These are phyloP conservation scores for Grus americana DNA, from an alignment of 2,113 vertebrate species.

Conservation along the genomic window DNA sequence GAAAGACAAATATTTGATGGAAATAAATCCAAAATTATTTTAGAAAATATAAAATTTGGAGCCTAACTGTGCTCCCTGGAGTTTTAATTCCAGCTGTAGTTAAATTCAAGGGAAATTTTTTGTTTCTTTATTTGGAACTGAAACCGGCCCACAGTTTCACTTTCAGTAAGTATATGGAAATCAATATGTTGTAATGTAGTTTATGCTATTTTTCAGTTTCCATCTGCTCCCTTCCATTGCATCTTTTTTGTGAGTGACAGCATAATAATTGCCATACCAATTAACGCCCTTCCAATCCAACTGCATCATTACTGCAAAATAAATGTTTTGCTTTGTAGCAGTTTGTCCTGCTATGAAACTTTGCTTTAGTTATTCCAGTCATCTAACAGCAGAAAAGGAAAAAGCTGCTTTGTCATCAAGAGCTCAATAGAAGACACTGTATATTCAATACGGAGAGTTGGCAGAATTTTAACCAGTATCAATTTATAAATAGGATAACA, in stretches of 20 bases:
- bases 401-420: slow-evolving; percentile 61
- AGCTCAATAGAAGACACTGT: slow-evolving; percentile 43
- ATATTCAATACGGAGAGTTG: slow-evolving; percentile 4
- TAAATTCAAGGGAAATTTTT: neutral
- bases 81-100: neutral
- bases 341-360: slow-evolving; percentile 57
- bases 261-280: slow-evolving; percentile 43
- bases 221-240: slow-evolving; percentile 52
- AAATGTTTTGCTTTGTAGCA: slow-evolving; percentile 55
- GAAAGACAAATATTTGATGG: neutral
- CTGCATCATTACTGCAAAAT: slow-evolving; percentile 26
- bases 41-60: neutral
- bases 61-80: neutral
- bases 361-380: slow-evolving; percentile 51
- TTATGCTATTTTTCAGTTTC: slow-evolving; percentile 44
- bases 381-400: slow-evolving; percentile 30
- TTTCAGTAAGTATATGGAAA: slow-evolving; percentile 40
- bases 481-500: slow-evolving; percentile 42
- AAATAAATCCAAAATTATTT: neutral
- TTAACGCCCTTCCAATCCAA: slow-evolving; percentile 55
- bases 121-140: slow-evolving; percentile 36
- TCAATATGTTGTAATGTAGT: slow-evolving; percentile 23
- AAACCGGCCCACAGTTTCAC: neutral
- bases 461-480: slow-evolving; percentile 50
- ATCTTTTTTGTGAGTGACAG: slow-evolving; percentile 42